Conservation (phyloP, 2,888 invertebrate genomes). For the Sinohyriopsis cumingii region DNA sequence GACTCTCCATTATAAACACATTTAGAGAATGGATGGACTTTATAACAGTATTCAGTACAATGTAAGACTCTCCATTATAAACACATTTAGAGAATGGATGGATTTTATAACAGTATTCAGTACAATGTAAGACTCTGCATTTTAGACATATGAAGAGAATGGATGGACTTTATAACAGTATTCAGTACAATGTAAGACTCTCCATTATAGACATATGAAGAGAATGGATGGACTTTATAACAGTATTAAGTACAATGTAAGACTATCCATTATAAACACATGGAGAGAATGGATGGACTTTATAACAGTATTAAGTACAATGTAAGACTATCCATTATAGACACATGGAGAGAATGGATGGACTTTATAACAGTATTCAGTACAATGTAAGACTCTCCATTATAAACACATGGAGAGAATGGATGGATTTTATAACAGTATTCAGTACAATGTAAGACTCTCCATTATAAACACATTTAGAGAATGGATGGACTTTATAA, state of each 20-base stretch:
- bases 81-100: no score
- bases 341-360: no score
- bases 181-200: conserved; percentile 32
- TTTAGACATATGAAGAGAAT: no score
- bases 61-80: conserved; percentile 21
- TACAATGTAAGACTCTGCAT: conserved; percentile 26
- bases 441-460: conserved; percentile 32
- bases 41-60: conserved; percentile 14
- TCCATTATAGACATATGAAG: background rate
- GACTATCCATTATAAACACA: conserved; percentile 10
- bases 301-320: conserved; percentile 14
- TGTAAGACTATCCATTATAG: conserved; percentile 21
- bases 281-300: no score
- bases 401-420: no score
- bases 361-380: conserved; percentile 4
- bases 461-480: background rate
- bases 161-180: background rate
- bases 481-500: no score
- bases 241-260: conserved; percentile 23
- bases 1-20: conserved; percentile 11
- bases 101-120: conserved; percentile 3
- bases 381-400: conserved; percentile 27
- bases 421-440: background rate
- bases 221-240: no score
- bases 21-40: no score